Conservation (phyloP, 53 echinoderm and acorn worm genomes). For the Mesocentrotus franciscanus region DNA sequence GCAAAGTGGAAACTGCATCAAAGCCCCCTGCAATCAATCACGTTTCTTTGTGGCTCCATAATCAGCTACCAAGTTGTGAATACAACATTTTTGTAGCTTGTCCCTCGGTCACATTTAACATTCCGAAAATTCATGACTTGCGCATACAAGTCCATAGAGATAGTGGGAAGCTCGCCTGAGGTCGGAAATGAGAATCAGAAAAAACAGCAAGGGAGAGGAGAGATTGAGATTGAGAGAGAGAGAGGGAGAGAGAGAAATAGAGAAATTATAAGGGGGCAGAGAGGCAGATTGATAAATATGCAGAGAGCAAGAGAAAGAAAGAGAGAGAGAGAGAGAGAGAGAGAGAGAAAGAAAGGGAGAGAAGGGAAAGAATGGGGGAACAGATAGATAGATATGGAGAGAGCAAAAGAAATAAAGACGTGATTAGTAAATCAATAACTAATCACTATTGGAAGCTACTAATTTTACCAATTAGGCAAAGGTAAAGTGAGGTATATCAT, state of each 20-base stretch:
- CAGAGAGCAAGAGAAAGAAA: neutral
- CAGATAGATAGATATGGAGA: too few relatives aligned
- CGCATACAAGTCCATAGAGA: neutral
- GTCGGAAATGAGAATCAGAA: neutral
- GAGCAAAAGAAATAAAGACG: too few relatives aligned
- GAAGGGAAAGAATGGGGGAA: too few relatives aligned
- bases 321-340: neutral
- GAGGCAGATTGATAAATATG: neutral
- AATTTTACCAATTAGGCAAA: too few relatives aligned
- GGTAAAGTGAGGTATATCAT: too few relatives aligned
- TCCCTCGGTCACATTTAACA: neutral
- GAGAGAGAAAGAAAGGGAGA: neutral
- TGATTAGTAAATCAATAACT: too few relatives aligned
- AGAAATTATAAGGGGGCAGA: neutral
- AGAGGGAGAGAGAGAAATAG: neutral
- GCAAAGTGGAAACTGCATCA: neutral
- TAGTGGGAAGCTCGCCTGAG: neutral
- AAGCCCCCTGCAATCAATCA: neutral
- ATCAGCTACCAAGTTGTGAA: neutral
- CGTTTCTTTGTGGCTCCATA: neutral
- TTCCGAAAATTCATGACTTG: neutral
- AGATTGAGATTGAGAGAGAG: neutral
- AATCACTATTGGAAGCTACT: too few relatives aligned
- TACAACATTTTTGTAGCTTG: neutral
- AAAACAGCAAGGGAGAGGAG: neutral